These are phyloP conservation scores for Heteropelma amictum DNA, from an alignment of 2,888 invertebrate genomes.

Conservation along the genomic window DNA sequence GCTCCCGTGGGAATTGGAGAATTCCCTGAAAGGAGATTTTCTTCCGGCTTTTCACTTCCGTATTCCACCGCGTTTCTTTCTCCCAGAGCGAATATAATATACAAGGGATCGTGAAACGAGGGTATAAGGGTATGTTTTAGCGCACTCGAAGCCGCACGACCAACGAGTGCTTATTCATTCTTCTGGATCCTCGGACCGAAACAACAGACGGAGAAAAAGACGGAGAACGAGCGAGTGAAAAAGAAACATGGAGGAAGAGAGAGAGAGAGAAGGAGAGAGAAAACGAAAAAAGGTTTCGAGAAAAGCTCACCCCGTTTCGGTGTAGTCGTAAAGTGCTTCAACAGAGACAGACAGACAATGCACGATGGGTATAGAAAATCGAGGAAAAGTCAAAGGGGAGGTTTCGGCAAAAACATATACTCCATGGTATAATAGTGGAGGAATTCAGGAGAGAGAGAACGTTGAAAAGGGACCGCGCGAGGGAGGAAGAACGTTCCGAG, in stretches of 20 bases:
- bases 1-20: slow-evolving; percentile 44
- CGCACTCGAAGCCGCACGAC: slow-evolving; percentile 21
- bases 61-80: slow-evolving; percentile 41
- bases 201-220: slow-evolving; percentile 23
- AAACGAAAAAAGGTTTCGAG: neutral
- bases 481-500: slow-evolving; percentile 37
- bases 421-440: neutral
- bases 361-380: neutral
- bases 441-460: neutral
- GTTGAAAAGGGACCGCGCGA: neutral
- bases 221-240: neutral
- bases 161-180: slow-evolving; percentile 49
- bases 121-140: slow-evolving; percentile 23
- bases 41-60: slow-evolving; percentile 52
- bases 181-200: slow-evolving; percentile 31
- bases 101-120: slow-evolving; percentile 14
- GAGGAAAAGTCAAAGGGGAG: slow-evolving; percentile 8
- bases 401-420: slow-evolving; percentile 7
- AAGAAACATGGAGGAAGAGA: neutral
- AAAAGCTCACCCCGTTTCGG: slow-evolving; percentile 23
- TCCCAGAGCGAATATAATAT: neutral
- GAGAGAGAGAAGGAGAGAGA: neutral
- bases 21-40: slow-evolving; percentile 48
- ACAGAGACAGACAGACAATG: neutral
- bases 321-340: neutral